Evolutionary conservation across 2,888 invertebrate genomes (phyloP).

Genomic region (Trimorus sp.): DNA sequence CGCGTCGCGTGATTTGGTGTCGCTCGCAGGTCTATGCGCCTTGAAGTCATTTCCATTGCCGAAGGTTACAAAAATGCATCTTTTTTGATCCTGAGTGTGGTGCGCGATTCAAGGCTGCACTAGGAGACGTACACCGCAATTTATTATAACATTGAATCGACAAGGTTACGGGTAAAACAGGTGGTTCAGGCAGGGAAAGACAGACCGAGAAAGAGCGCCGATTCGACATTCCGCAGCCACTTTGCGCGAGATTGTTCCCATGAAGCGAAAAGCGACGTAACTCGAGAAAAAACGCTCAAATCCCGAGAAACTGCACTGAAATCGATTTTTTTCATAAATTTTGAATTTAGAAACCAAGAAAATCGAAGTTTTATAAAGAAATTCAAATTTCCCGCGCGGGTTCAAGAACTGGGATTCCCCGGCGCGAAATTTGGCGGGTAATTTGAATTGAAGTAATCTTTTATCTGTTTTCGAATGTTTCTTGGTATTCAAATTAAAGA

Average conservation of each 20-base stretch:
- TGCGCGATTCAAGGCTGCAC: conserved; percentile 46
- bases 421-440: too few species aligned
- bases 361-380: not conserved
- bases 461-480: too few species aligned
- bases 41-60: conserved; percentile 37
- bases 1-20: conserved; percentile 32
- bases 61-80: conserved; percentile 51
- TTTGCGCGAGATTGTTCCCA: too few species aligned
- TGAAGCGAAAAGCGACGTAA: too few species aligned
- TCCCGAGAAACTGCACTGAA: not conserved
- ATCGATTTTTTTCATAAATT: not conserved
- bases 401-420: not conserved
- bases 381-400: conserved; percentile 9
- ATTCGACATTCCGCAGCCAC: too few species aligned
- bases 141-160: conserved; percentile 51
- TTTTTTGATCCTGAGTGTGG: conserved; percentile 45
- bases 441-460: too few species aligned
- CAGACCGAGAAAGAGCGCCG: too few species aligned
- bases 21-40: conserved; percentile 31
- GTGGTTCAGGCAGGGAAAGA: conserved; percentile 14
- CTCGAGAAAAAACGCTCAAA: conserved; percentile 5
- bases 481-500: too few species aligned
- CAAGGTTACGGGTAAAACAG: conserved; percentile 45
- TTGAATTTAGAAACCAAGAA: not conserved
- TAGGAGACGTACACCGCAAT: conserved; percentile 51